phyloP scores from a whole-genome alignment of 2,797 vertebrate genomes.

The Numenius phaeopus region DNA sequence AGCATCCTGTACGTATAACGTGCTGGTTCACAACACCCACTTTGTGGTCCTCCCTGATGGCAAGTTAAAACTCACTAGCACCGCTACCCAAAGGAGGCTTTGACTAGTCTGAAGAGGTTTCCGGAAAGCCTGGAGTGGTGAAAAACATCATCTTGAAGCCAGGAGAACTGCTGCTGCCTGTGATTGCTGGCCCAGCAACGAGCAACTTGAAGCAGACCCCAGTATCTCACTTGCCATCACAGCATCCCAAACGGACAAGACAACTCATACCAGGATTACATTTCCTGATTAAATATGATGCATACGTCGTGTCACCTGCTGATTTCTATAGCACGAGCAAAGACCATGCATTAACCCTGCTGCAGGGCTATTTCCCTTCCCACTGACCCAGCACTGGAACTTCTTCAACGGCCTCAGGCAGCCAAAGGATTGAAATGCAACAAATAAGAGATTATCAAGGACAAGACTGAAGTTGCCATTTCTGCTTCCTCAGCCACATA shows the following conservation, averaged over 20 bases:
- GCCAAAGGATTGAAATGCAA: neutral
- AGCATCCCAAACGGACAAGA: neutral
- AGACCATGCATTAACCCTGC: neutral
- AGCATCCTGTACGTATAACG: accelerated
- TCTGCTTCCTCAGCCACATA: neutral
- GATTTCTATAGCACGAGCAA: neutral
- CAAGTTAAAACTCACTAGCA: neutral
- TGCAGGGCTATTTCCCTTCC: neutral
- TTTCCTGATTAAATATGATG: neutral
- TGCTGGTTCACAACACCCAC: neutral
- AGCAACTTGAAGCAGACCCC: neutral
- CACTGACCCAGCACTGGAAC: accelerated
- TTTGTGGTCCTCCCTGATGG: neutral
- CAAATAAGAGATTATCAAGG: neutral
- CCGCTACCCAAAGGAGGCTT: neutral
- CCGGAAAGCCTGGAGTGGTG: neutral
- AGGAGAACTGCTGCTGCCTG: neutral
- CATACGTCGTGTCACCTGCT: neutral
- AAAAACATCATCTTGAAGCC: neutral
- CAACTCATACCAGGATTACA: neutral
- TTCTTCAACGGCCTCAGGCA: neutral
- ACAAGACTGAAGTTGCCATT: neutral
- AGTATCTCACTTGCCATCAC: neutral
- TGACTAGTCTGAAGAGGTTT: neutral
- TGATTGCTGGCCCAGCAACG: neutral